These are phyloP conservation scores for Ryuthela nishihirai DNA, from an alignment of 2,888 invertebrate species.

Conservation along the genomic window DNA sequence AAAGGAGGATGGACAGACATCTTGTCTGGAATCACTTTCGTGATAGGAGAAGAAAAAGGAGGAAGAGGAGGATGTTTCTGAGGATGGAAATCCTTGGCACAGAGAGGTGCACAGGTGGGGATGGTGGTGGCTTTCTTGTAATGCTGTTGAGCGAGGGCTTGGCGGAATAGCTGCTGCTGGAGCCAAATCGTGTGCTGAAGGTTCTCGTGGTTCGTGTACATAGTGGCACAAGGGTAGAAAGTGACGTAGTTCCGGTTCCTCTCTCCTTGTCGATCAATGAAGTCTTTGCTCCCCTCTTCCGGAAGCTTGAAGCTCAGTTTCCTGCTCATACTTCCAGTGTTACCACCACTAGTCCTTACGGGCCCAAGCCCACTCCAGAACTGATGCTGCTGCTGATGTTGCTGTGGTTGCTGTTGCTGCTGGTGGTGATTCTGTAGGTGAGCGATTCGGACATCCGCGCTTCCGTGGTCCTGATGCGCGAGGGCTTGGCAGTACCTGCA, in stretches of 20 bases:
- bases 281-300: slow-evolving; percentile 22
- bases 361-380: slow-evolving; percentile 19
- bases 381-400: slow-evolving; percentile 21
- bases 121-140: slow-evolving; percentile 31
- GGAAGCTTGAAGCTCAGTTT: slow-evolving; percentile 19
- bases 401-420: slow-evolving; percentile 12
- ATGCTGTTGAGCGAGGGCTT: slow-evolving; percentile 43
- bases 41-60: slow-evolving; percentile 22
- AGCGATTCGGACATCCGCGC: slow-evolving; percentile 9
- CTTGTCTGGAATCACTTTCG: slow-evolving; percentile 17
- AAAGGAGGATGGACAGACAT: slow-evolving; percentile 2
- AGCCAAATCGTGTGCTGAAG: slow-evolving; percentile 65
- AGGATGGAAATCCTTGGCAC: slow-evolving; percentile 22
- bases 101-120: slow-evolving; percentile 20
- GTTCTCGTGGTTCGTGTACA: slow-evolving; percentile 67
- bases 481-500: slow-evolving; percentile 42
- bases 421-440: slow-evolving; percentile 18
- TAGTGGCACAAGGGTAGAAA: slow-evolving; percentile 56
- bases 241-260: slow-evolving; percentile 31
- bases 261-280: slow-evolving; percentile 21
- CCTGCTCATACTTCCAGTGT: background rate
- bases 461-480: slow-evolving; percentile 20
- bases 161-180: slow-evolving; percentile 62
- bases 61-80: slow-evolving; percentile 30
- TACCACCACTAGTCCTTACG: slow-evolving; percentile 22